Evolutionary conservation across 2,113 vertebrate species (phyloP).

Genomic region (Zingel zingel): DNA sequence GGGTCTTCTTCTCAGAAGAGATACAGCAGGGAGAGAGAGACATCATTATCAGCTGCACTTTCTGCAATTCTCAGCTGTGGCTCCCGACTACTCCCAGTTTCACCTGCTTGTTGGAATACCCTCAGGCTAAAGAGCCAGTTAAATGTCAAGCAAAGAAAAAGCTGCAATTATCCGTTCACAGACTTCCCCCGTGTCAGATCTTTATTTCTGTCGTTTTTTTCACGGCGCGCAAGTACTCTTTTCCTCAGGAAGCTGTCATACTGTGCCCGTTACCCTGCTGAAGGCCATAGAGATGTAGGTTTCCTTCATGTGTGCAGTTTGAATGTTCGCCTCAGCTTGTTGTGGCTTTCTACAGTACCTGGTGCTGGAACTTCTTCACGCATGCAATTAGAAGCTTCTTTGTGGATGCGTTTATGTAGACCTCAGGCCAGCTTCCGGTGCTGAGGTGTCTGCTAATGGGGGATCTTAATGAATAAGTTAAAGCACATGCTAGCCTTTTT

Average conservation of each 20-base stretch:
- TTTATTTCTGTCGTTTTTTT: slow-evolving; percentile 48
- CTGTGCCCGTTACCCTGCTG: slow-evolving; percentile 18
- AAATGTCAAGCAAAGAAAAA: slow-evolving; percentile 66
- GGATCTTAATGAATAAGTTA: slow-evolving; percentile 42
- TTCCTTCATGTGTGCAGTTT: neutral
- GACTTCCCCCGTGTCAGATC: slow-evolving; percentile 46
- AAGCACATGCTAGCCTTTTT: neutral
- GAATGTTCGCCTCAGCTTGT: neutral
- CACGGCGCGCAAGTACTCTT: neutral
- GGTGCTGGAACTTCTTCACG: neutral
- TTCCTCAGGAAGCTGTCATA: neutral
- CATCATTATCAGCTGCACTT: slow-evolving; percentile 54
- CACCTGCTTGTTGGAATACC: slow-evolving; percentile 56
- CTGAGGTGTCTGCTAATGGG: slow-evolving; percentile 30
- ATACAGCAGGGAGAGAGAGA: slow-evolving; percentile 24
- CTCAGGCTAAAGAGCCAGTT: slow-evolving; percentile 59
- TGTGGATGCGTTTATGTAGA: neutral
- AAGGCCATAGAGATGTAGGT: neutral
- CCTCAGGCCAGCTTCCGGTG: neutral
- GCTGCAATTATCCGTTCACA: slow-evolving; percentile 59
- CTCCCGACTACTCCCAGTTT: slow-evolving; percentile 35
- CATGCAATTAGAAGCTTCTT: slow-evolving; percentile 4
- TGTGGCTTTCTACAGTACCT: neutral
- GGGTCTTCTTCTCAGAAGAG: slow-evolving; percentile 29
- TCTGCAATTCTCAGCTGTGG: slow-evolving; percentile 27